Evolutionary conservation across 2,797 vertebrate genomes (phyloP), one percentile per base, ranked within the genome.

Genomic region (Mastacembelus armatus): DNA sequence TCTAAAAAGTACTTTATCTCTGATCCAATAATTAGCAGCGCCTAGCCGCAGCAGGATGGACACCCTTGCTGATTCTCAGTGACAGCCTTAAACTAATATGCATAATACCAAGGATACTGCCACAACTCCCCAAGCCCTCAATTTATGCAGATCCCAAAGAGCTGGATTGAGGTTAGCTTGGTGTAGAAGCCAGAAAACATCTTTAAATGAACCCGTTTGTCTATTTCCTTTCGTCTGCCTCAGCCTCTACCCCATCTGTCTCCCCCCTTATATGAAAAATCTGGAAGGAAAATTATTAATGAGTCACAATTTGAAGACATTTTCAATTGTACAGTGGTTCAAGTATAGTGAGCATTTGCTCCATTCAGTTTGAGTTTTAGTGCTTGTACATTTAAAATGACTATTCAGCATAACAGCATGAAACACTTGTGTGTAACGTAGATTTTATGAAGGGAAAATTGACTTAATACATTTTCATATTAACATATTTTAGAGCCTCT

Each of bases 71-170:
- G 93, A 93, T 93, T 92, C 89, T 85, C 86, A 84, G 90, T 93
- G 92, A 93, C 92, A 93, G 89, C 92, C 91, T 93, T 90, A 92
- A 93, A 90, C 88, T 92, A 91, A 92, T 93, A 93, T 94, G 90
- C 92, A 93, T 94, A 93, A 93, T 93, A 90, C 90, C 82, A 77
- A 82, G 90, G 90, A 93, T 90, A 89, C 87, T 89, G 90, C 88
- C 84, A 76, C 89, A 89, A 88, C 84, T 81, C 90, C 88, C 80
- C 88, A 69, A 91, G 89, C 90, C 85, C 77, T 89, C 92, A 94
- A 93, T 94, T 92, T 93, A 94, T 94, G 93, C 90, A 94, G 90
- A 93, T 93, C 92, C 87, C 78, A 90, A 80, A 86, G 91, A 91
- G 91, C 89, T 86, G 89, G 88, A 92, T 90, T 92, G 89, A 90